phyloP scores from a whole-genome alignment of 2,797 vertebrate genomes.

The Lepus townsendii region DNA sequence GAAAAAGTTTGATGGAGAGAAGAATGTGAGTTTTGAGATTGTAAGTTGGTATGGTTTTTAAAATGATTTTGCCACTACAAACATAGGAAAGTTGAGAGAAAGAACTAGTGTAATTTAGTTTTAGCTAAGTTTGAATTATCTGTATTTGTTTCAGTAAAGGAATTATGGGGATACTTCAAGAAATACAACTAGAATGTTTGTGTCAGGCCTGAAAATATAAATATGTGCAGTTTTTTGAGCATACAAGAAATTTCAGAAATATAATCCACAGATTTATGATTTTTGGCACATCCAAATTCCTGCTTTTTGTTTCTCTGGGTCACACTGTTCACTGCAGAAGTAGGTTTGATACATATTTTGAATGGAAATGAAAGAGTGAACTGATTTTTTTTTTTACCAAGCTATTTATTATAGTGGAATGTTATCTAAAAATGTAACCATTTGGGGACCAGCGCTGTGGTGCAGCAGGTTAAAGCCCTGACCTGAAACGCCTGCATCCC shows the following conservation, averaged over 20 bases:
- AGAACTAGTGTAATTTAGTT: slow-evolving; percentile 26
- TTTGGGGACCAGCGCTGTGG: not conserved
- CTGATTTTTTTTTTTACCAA: not conserved
- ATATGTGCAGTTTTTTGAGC: slow-evolving; percentile 9
- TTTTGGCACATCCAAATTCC: slow-evolving; percentile 33
- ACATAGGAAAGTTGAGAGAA: slow-evolving; percentile 2
- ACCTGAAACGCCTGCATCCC: no score
- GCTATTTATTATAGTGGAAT: slow-evolving; percentile 30
- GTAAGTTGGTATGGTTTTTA: not conserved
- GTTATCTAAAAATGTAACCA: slow-evolving; percentile 31
- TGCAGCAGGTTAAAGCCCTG: no score
- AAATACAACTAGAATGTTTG: slow-evolving; percentile 58
- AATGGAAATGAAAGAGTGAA: slow-evolving; percentile 58
- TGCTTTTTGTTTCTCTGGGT: slow-evolving; percentile 37
- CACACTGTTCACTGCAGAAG: not conserved
- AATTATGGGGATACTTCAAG: slow-evolving; percentile 28
- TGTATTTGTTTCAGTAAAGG: slow-evolving; percentile 29
- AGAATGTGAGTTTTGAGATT: slow-evolving; percentile 29
- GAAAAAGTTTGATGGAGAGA: slow-evolving; percentile 49
- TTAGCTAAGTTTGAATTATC: slow-evolving; percentile 38
- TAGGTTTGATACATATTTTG: slow-evolving; percentile 60
- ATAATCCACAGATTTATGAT: slow-evolving; percentile 7
- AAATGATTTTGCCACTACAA: slow-evolving; percentile 1
- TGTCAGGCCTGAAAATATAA: not conserved
- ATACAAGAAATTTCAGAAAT: slow-evolving; percentile 36